A percentile compares a stretch with the other conserved stretches of the same genome.
phyloP scores from a whole-genome alignment of 2,888 invertebrate species.

The Xestia rhomboidea region DNA sequence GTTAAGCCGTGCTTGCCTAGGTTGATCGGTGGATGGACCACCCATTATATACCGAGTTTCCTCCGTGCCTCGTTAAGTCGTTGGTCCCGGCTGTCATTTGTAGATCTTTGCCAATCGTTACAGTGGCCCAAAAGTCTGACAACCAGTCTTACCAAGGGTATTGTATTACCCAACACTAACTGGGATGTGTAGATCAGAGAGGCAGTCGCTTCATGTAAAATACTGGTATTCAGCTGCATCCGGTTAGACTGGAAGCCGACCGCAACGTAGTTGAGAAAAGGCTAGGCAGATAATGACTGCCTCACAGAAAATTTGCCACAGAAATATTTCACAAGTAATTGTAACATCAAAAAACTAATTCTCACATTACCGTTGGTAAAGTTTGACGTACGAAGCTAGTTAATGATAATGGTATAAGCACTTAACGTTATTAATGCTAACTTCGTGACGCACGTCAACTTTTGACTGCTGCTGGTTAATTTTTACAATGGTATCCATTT shows the following conservation, averaged over 20 bases:
- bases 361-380: conserved; percentile 25
- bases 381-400: conserved; percentile 31
- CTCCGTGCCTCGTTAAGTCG: too few species aligned
- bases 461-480: conserved; percentile 41
- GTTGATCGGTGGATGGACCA: background rate
- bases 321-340: background rate
- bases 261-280: too few species aligned
- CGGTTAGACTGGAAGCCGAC: too few species aligned
- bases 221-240: too few species aligned
- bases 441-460: conserved; percentile 58
- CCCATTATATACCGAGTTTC: too few species aligned
- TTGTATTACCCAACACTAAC: too few species aligned
- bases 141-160: too few species aligned
- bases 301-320: background rate
- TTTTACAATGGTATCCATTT: conserved; percentile 42
- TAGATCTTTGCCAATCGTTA: too few species aligned
- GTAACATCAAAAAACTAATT: conserved; percentile 28
- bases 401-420: conserved; percentile 56
- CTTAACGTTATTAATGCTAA: conserved; percentile 59
- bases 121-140: too few species aligned
- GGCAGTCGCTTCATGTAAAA: too few species aligned
- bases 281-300: background rate
- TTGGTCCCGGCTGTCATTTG: too few species aligned
- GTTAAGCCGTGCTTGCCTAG: background rate
- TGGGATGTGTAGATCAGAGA: too few species aligned